Evolutionary conservation across 2,797 vertebrate genomes (phyloP), one percentile per base, ranked within the genome.

Genomic region (Toxotes lorentzi): DNA sequence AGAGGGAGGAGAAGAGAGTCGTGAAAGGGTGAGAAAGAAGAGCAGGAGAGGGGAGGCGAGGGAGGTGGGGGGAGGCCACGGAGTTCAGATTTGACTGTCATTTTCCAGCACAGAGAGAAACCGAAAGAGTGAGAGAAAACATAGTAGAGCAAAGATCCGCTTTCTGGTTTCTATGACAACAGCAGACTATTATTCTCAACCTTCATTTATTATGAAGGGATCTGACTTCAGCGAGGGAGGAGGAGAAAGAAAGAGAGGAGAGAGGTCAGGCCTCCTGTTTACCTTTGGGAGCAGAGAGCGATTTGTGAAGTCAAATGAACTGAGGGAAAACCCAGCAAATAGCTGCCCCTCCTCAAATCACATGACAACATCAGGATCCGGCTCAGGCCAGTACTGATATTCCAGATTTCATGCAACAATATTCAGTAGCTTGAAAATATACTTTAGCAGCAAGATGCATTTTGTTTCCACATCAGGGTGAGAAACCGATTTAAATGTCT

Each of bases 111-210:
- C 91, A 92, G 60, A 84, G 94, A 95, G 93, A 95, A 87, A 93
- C 89, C 90, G 90, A 69, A 13, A 75, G 63, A 67, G 48, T 30
- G 47, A 73, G 70, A 51, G 70, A 82, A 70, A 70, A 71, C 40
- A 62, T 62, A 75, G 43, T 8, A 61, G 72, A 87, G 93, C 93
- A 94, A 92, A 94, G 94, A 93, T 95, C 95, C 95, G 94, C 95
- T 95, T 96, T 96, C 95, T 95, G 93, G 97, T 98, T 97, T 95
- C 96, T 93, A 96, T 96, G 94, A 96, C 63, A 96, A 98, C 96
- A 91, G 87, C 87, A 93, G 95, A 93, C 95, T 94, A 96, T 97
- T 97, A 97, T 95, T 94, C 93, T 95, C 95, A 94, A 95, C 95
- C 95, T 95, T 96, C 96, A 96, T 96, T 97, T 96, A 95, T 96